Conservation (phyloP, 2,113 vertebrate species). For the Ptilonorhynchus violaceus region DNA sequence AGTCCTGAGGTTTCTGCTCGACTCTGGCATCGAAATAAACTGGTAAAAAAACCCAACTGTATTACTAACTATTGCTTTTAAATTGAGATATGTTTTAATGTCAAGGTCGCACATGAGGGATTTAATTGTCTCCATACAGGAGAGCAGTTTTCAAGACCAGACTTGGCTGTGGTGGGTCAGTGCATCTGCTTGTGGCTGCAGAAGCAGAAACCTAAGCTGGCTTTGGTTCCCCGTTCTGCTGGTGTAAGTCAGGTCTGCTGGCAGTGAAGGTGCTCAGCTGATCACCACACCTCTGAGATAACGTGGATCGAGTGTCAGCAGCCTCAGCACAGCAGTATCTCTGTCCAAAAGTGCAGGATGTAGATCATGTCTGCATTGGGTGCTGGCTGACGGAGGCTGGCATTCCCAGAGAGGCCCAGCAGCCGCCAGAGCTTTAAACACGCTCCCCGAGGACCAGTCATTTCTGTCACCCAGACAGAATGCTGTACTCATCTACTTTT, state of each 20-base stretch:
- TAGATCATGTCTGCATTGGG: accelerated
- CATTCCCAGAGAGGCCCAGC: accelerated
- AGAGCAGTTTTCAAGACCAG: not conserved
- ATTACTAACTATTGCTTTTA: constrained; percentile 52
- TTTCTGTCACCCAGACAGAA: not conserved
- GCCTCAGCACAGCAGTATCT: not conserved
- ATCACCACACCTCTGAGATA: accelerated
- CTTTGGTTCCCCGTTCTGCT: not conserved
- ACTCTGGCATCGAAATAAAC: constrained; percentile 41
- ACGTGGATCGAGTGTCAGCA: not conserved
- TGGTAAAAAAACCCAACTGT: not conserved
- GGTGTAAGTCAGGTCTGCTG: not conserved
- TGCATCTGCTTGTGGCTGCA: not conserved
- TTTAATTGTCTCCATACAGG: constrained; percentile 13
- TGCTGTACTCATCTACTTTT: accelerated
- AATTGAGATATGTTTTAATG: constrained; percentile 57
- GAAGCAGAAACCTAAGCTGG: not conserved
- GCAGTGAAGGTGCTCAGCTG: not conserved
- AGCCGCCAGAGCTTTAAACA: accelerated
- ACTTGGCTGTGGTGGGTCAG: not conserved
- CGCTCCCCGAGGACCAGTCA: accelerated
- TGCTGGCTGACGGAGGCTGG: not conserved
- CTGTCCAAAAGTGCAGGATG: not conserved
- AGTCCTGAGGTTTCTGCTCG: constrained; percentile 64
- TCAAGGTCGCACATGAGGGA: not conserved